Evolutionary conservation across 2,888 invertebrate species (phyloP).

Genomic region (Agapetus fuscipes): DNA sequence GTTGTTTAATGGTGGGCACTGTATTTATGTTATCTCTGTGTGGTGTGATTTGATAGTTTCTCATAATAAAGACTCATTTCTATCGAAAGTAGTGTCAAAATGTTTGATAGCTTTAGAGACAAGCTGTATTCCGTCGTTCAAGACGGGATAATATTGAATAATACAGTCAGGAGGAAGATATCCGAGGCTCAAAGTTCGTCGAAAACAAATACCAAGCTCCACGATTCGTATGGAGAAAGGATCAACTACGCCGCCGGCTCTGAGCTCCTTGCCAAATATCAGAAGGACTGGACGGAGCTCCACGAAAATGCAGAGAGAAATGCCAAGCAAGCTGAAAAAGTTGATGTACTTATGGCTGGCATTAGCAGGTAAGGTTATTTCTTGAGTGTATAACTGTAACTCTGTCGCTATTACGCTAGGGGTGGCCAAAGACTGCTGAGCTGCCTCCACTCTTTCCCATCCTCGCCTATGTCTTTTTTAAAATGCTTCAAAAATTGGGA

Average conservation of each 20-base stretch:
- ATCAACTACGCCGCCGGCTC: conserved; percentile 50
- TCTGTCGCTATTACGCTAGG: too few relatives aligned
- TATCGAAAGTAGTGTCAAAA: too few relatives aligned
- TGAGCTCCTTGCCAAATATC: conserved; percentile 58
- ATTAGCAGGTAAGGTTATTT: neutral
- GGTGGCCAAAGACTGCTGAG: too few relatives aligned
- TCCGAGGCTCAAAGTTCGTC: conserved; percentile 10
- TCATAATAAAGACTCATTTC: too few relatives aligned
- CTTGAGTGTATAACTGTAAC: too few relatives aligned
- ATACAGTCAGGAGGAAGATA: conserved; percentile 16
- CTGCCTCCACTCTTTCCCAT: too few relatives aligned
- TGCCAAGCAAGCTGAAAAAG: conserved; percentile 49
- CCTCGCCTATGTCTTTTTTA: too few relatives aligned
- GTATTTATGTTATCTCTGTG: too few relatives aligned
- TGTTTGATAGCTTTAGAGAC: conserved; percentile 20
- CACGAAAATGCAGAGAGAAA: conserved; percentile 61
- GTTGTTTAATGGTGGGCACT: too few relatives aligned
- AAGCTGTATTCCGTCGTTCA: conserved; percentile 20
- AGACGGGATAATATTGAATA: conserved; percentile 18
- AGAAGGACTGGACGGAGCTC: conserved; percentile 60
- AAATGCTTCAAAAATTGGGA: too few relatives aligned
- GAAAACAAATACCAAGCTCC: neutral
- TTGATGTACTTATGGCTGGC: conserved; percentile 34
- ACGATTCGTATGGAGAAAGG: neutral
- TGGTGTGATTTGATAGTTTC: too few relatives aligned